These are phyloP conservation scores for Poeciliopsis gracilis DNA, from an alignment of 2,797 vertebrate species.

Conservation along the genomic window DNA sequence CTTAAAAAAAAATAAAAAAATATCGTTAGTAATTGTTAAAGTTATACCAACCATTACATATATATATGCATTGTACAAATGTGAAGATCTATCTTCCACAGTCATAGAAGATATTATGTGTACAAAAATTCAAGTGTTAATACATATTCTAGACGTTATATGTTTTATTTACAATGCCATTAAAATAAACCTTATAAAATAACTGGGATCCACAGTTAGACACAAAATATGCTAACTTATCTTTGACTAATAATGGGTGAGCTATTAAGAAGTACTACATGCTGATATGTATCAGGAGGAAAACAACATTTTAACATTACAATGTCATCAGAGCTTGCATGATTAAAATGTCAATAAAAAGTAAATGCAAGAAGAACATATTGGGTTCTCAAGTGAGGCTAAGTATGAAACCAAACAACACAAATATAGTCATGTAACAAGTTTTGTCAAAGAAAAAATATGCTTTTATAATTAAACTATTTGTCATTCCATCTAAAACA, in stretches of 20 bases:
- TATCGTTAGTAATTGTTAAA: not conserved
- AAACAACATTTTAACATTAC: slow-evolving; percentile 29
- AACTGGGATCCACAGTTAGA: not conserved
- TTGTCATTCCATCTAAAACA: slow-evolving; percentile 70
- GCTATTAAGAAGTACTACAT: slow-evolving; percentile 6
- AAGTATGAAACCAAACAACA: slow-evolving; percentile 31
- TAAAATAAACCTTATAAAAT: not conserved
- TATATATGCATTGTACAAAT: not conserved
- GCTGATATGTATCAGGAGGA: slow-evolving; percentile 4
- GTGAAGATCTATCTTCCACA: not conserved
- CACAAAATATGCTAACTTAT: slow-evolving; percentile 16
- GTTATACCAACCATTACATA: not conserved
- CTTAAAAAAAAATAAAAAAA: not conserved
- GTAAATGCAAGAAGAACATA: slow-evolving; percentile 6
- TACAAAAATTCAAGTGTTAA: slow-evolving; percentile 19
- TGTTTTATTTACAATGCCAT: not conserved
- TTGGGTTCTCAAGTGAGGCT: not conserved
- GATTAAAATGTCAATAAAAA: slow-evolving; percentile 26
- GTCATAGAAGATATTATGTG: not conserved
- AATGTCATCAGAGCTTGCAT: slow-evolving; percentile 27
- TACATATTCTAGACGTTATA: slow-evolving; percentile 11
- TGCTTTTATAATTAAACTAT: slow-evolving; percentile 88
- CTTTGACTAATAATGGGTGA: slow-evolving; percentile 17
- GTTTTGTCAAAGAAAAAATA: slow-evolving; percentile 79
- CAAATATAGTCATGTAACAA: slow-evolving; percentile 67